Conservation (phyloP, 2,888 invertebrate genomes). For the Pseudolycoriella hygida region DNA sequence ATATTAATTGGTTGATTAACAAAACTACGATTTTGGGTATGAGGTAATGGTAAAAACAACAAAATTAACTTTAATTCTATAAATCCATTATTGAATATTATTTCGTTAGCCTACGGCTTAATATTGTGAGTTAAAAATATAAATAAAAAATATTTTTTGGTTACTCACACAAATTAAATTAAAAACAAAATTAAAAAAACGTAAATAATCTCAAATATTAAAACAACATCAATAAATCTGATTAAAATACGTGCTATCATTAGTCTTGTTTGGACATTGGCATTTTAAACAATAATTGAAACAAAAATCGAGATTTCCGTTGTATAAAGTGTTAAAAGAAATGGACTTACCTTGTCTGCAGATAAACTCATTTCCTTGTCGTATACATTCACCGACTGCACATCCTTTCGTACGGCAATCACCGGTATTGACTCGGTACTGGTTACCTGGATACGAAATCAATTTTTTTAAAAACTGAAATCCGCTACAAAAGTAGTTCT, state of each 20-base stretch:
- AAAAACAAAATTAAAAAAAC: neutral
- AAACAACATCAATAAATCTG: neutral
- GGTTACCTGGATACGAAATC: constrained; percentile 31
- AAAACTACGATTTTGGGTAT: neutral
- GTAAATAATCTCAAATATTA: neutral
- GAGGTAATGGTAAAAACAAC: neutral
- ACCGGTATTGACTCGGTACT: constrained; percentile 35
- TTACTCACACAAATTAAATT: constrained; percentile 4
- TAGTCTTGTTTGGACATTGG: neutral
- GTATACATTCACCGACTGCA: constrained; percentile 66
- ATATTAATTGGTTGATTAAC: neutral
- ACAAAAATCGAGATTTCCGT: neutral
- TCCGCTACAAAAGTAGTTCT: constrained; percentile 2
- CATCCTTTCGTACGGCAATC: constrained; percentile 77
- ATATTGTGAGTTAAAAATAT: neutral
- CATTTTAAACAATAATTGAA: neutral
- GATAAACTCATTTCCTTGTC: constrained; percentile 67
- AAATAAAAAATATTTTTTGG: neutral
- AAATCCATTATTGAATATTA: neutral
- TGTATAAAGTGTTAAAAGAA: constrained; percentile 6
- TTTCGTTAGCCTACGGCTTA: constrained; percentile 5
- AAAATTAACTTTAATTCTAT: neutral
- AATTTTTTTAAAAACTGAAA: constrained; percentile 10
- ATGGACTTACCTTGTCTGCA: constrained; percentile 28
- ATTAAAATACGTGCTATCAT: constrained; percentile 4